Percentiles rank a stretch among this genome's conserved stretches.
phyloP scores from a whole-genome alignment of 2,797 vertebrate genomes.

The Cirrhinus mrigala region DNA sequence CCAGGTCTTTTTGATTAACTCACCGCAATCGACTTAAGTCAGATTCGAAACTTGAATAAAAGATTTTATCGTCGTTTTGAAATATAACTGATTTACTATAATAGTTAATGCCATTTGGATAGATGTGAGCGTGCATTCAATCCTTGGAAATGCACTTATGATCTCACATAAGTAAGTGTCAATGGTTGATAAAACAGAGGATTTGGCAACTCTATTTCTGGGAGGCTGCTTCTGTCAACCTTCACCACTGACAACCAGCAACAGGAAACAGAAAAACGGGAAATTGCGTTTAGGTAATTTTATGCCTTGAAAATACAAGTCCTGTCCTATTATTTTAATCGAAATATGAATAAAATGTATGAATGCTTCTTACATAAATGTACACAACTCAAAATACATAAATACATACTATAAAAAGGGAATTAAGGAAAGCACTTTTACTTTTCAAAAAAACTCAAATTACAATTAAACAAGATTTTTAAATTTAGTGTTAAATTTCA shows the following conservation, averaged over 20 bases:
- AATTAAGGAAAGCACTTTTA: not conserved
- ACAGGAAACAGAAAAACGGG: constrained; percentile 38
- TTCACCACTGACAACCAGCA: constrained; percentile 46
- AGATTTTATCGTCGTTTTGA: not conserved
- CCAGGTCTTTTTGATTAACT: constrained; percentile 31
- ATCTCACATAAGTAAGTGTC: not conserved
- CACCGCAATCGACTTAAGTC: not conserved
- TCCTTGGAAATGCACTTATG: not conserved
- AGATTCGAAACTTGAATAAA: not conserved
- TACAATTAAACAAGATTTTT: not conserved
- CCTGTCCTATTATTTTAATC: not conserved
- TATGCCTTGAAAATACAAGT: constrained; percentile 43
- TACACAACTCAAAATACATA: not conserved
- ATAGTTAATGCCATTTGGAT: fast-evolving
- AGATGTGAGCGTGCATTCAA: not conserved
- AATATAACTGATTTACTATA: not conserved
- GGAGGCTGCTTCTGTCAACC: constrained; percentile 47
- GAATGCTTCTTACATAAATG: not conserved
- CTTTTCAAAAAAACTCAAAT: not conserved
- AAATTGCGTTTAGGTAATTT: constrained; percentile 40
- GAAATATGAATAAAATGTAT: not conserved
- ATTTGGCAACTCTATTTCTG: constrained; percentile 33
- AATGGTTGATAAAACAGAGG: not conserved
- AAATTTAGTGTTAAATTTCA: not conserved
- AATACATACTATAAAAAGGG: no score